Evolutionary conservation across 2,113 vertebrate genomes (phyloP).

Genomic region (Daphoenositta chrysoptera): DNA sequence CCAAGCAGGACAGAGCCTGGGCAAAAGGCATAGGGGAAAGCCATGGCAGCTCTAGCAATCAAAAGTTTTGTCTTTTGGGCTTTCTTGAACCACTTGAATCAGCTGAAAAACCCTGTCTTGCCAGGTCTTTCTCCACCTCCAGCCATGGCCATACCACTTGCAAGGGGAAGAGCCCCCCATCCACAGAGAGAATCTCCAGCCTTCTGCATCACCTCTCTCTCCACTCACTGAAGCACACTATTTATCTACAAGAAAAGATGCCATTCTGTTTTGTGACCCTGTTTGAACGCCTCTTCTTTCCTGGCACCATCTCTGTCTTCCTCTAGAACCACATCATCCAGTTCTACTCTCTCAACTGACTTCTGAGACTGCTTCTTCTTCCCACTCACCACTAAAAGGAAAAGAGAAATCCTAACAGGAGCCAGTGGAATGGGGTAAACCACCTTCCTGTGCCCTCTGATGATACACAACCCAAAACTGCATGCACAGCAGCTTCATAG

Average conservation of each 20-base stretch:
- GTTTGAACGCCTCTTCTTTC: not conserved
- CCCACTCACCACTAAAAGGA: not conserved
- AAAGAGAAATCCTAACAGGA: not conserved
- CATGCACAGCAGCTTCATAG: fast-evolving
- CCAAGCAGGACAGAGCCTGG: not conserved
- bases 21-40: not conserved
- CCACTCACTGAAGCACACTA: not conserved
- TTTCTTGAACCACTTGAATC: not conserved
- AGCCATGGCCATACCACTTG: fast-evolving
- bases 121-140: not conserved
- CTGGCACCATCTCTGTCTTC: not conserved
- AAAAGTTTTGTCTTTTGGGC: not conserved
- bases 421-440: not conserved
- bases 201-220: not conserved
- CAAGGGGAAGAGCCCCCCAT: not conserved
- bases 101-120: not conserved
- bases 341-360: not conserved
- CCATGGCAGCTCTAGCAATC: not conserved
- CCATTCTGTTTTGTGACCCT: not conserved
- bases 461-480: not conserved
- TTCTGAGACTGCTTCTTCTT: not conserved
- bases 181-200: not conserved
- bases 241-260: not conserved
- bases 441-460: not conserved
- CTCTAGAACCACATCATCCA: not conserved